phyloP scores from a whole-genome alignment of 2,888 invertebrate genomes.

The Anagyrus pseudococci region DNA sequence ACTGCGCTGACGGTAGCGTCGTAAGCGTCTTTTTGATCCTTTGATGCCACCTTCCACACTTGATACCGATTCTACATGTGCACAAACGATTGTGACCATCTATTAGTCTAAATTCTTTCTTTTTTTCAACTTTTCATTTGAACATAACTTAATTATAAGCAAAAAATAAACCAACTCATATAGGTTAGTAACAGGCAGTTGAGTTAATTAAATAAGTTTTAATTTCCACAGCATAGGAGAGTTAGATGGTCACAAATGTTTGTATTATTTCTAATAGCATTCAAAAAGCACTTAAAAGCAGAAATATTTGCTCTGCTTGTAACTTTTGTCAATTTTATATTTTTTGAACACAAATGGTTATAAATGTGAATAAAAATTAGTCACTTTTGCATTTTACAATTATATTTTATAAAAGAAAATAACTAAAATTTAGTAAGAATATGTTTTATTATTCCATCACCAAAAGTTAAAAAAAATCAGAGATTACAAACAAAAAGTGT shows the following conservation, averaged over 20 bases:
- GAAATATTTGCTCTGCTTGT: neutral
- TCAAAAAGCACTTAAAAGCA: slow-evolving; percentile 37
- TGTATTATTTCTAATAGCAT: slow-evolving; percentile 50
- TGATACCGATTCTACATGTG: slow-evolving; percentile 67
- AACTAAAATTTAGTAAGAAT: no score
- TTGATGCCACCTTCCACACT: slow-evolving; percentile 68
- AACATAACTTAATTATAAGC: slow-evolving; percentile 2
- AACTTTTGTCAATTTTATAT: no score
- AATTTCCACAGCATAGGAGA: slow-evolving; percentile 35
- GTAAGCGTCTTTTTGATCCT: slow-evolving; percentile 56
- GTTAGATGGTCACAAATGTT: slow-evolving; percentile 62
- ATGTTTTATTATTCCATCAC: no score
- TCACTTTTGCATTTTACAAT: no score
- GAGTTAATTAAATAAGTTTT: slow-evolving; percentile 35
- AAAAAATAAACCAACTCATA: slow-evolving; percentile 2
- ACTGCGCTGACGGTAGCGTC: slow-evolving; percentile 57
- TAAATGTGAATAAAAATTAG: no score
- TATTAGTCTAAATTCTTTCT: slow-evolving; percentile 32
- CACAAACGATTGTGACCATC: slow-evolving; percentile 61
- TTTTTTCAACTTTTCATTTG: slow-evolving; percentile 17
- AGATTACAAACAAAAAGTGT: no score
- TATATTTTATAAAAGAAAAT: no score
- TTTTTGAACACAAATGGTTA: no score
- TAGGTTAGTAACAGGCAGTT: slow-evolving; percentile 43
- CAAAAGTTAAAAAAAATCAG: no score